Evolutionary conservation across 2,113 vertebrate genomes (phyloP), one percentile per base, ranked within the genome.

Genomic region (Engystomops pustulosus): DNA sequence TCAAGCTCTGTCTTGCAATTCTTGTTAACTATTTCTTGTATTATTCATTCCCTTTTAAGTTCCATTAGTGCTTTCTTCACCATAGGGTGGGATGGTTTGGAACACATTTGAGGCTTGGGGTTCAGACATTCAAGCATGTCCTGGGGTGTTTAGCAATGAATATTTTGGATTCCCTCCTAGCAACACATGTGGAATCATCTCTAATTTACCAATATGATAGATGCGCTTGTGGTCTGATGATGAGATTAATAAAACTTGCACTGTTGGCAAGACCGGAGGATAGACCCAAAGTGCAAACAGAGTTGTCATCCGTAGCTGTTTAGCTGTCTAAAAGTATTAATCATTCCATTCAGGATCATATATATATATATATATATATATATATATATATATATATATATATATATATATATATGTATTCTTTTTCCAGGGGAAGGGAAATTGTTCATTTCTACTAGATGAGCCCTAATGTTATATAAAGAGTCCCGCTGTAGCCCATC

Each of bases 61-160:
- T 45, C 41, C 36, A 72, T 25, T 72, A 45, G 41, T 47, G 23
- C n/a, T 47, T 47, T 47, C 20, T 45, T 27, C 23, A 8, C 23
- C 41, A 47, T 23, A 71, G 69, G n/a, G 9, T 41, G 36, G 3
- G 45, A 45, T 67, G 32, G 36, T 67, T 34, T 36, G 32, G 38
- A 72, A 45, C 25, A 38, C 38, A 72, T 72, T 45, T 47, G 70
- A 47, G 70, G 70, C 41, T 72, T 45, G 38, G 70, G n/a, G 70
- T 72, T 45, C n/a, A 72, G 70, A 27, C 41, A 72, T 72, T 72
- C 70, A 44, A 27, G 30, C 41, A 72, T 45, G 70, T 72, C 70
- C 62, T 45, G 41, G 20, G n/a, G 38, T 47, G 17, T 72, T 72
- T 18, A 45, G 25, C 38, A 72, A 30, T 14, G 17, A 20, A 72